Evolutionary conservation across 2,113 vertebrate genomes (phyloP), one percentile per base, ranked within the genome.

Genomic region (Syngnathus typhle): DNA sequence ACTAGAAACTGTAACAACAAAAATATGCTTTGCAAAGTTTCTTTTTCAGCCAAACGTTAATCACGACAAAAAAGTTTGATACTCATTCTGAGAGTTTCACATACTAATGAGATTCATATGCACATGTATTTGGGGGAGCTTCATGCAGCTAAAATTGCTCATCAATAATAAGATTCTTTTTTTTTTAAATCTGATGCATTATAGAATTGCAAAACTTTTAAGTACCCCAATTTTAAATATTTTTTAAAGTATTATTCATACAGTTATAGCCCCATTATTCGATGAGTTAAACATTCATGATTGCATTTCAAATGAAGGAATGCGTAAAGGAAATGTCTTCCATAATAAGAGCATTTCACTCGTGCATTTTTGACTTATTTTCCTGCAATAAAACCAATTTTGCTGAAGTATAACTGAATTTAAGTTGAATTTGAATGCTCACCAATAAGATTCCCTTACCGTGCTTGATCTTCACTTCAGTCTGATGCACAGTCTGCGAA

Each of bases 381-480:
- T 15, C 54, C 23, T 7, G 27, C 15, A 36, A 32, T 12, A 27
- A 56, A 56, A 56, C 12, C 13, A 54, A 60, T 43, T n/a, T 15
- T 13, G 19, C 60, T 27, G 1, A 44, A 44, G 36, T 1, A 1
- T 3, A 62, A 15, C 27, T 19, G 1, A 8, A 55, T 8, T 67
- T 18, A 27, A 10, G 38, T 37, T 11, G 55, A 54, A 67, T 68
- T 13, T 10, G 13, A n/a, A 54, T 23, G 41, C 58, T n/a, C 11
- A 47, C 4, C 1, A 7, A 16, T 9, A 64, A 11, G 6, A 32
- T 39, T 39, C 55, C 0, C 72, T 77, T 76, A 77, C 73, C 60
- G 54, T 3, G 21, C 36, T 58, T 43, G 38, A n/a, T 61, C 60
- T 61, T 41, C 38, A 61, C 60, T 41, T 13, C 9, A 21, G 59